Evolutionary conservation across 2,888 invertebrate genomes (phyloP).

Genomic region (Drosophila subquinaria): DNA sequence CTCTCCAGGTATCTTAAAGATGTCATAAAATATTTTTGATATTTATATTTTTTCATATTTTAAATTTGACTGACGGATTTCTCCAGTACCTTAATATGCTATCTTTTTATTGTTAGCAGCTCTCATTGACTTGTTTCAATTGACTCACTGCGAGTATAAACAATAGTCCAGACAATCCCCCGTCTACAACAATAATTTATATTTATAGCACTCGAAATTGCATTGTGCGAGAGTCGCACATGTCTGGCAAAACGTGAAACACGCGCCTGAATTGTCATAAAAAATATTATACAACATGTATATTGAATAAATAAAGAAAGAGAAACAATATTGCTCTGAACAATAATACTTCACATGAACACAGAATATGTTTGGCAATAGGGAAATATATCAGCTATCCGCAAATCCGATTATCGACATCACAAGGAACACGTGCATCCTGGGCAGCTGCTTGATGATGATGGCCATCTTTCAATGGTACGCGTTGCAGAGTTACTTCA

Average conservation of each 20-base stretch:
- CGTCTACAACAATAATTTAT: constrained; percentile 37
- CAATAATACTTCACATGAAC: neutral
- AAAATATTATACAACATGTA: neutral
- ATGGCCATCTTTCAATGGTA: constrained; percentile 10
- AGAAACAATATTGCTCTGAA: neutral
- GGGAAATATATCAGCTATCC: neutral
- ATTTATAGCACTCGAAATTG: constrained; percentile 31
- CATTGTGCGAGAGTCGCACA: constrained; percentile 9
- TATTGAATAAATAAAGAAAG: neutral
- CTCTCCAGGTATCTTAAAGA: neutral
- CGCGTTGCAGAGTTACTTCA: neutral
- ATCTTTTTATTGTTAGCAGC: constrained; percentile 12
- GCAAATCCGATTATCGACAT: neutral
- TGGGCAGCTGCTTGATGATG: neutral
- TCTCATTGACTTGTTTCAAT: constrained; percentile 16
- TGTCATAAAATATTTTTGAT: neutral
- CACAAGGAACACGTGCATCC: constrained; percentile 10
- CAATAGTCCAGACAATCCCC: constrained; percentile 48
- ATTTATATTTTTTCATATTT: neutral
- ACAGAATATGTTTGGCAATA: neutral
- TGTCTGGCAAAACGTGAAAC: neutral
- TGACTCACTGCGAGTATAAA: constrained; percentile 37
- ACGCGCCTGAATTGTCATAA: constrained; percentile 16
- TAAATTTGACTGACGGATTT: constrained; percentile 29
- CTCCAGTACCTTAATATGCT: neutral